Evolutionary conservation across 1,140 invertebrate genomes (phyloP).

Genomic region (Sinonovacula constricta): DNA sequence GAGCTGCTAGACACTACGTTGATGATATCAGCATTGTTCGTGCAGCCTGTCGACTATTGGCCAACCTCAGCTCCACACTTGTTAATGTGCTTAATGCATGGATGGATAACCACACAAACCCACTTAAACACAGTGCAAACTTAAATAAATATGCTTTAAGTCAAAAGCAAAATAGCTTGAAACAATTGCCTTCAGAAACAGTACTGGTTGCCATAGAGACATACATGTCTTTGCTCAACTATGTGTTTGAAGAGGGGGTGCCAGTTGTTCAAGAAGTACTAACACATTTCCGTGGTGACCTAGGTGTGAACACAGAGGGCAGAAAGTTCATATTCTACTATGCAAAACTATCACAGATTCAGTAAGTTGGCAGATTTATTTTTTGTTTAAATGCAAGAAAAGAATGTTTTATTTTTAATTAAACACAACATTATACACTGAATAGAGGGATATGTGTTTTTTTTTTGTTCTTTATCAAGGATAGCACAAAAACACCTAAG

Average conservation of each 20-base stretch:
- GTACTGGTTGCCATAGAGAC: slow-evolving; percentile 27
- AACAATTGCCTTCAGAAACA: no score
- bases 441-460: neutral
- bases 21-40: slow-evolving; percentile 46
- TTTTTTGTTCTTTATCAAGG: neutral
- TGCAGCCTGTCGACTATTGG: slow-evolving; percentile 53
- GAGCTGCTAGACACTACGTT: slow-evolving; percentile 50
- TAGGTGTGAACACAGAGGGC: slow-evolving; percentile 62
- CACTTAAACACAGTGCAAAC: no score
- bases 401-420: no score
- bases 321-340: slow-evolving; percentile 61
- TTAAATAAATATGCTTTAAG: no score
- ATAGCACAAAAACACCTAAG: no score
- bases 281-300: slow-evolving; percentile 49
- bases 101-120: no score
- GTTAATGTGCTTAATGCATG: slow-evolving; percentile 30
- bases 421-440: neutral
- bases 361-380: slow-evolving; percentile 36
- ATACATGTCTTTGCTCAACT: slow-evolving; percentile 48
- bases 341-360: slow-evolving; percentile 60
- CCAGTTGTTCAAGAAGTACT: slow-evolving; percentile 51
- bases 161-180: no score
- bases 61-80: slow-evolving; percentile 56
- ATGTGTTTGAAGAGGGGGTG: slow-evolving; percentile 53
- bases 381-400: no score